Percentiles rank a stretch among this genome's conserved stretches.
Conservation (phyloP, 64 coral and sea anemone species). For the Platygyra sinensis region DNA sequence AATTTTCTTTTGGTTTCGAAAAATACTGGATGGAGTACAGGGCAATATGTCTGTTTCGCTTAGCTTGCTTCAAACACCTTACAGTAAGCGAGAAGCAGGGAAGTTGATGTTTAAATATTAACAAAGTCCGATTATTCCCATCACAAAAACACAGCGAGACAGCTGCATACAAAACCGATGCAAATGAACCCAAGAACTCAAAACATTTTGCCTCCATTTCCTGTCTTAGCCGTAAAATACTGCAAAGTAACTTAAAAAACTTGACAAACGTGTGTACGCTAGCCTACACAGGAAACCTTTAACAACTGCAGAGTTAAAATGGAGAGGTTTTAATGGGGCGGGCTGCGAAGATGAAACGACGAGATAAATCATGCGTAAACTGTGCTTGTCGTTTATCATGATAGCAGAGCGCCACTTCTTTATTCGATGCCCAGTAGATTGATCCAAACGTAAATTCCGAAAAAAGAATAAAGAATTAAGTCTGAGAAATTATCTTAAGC, state of each 20-base stretch:
- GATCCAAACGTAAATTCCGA: neutral
- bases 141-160: constrained; percentile 21
- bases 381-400: neutral
- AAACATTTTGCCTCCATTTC: constrained; percentile 51
- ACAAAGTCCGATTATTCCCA: constrained; percentile 31
- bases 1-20: neutral
- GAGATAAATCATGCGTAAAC: constrained; percentile 26
- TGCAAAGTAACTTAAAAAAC: constrained; percentile 34
- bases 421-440: neutral
- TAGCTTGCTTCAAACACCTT: neutral
- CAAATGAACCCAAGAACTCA: constrained; percentile 42
- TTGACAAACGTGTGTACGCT: constrained; percentile 6
- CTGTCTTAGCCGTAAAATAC: constrained; percentile 45
- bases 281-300: neutral
- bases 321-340: constrained; percentile 15
- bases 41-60: neutral
- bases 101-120: constrained; percentile 28
- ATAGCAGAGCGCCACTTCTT: neutral
- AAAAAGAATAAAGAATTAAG: too few relatives aligned
- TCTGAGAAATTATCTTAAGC: too few relatives aligned
- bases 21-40: neutral
- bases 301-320: neutral
- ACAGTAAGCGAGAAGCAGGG: neutral
- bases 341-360: constrained; percentile 13
- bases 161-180: constrained; percentile 33